Conservation (phyloP, 2,888 invertebrate genomes). For the Drepanosiphum platanoidis region DNA sequence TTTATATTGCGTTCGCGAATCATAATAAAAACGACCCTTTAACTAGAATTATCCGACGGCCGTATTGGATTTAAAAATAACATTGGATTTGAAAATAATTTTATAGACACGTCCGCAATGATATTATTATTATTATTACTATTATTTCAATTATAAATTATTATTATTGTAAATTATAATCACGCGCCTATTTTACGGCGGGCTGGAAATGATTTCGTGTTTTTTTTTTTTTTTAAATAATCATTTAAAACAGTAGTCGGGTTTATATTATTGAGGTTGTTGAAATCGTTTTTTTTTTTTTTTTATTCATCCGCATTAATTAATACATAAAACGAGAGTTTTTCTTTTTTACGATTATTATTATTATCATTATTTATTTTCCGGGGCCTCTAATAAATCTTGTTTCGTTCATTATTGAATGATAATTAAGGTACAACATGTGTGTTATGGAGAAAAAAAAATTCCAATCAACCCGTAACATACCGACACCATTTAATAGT, state of each 20-base stretch:
- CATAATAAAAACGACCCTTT: not conserved
- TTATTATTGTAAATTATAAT: too few relatives aligned
- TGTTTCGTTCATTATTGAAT: conserved; percentile 7
- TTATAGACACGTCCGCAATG: too few relatives aligned
- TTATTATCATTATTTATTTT: not conserved
- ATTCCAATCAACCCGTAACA: not conserved
- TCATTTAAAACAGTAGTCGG: not conserved
- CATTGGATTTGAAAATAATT: too few relatives aligned
- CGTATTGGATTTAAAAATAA: not conserved
- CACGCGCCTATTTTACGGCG: too few relatives aligned
- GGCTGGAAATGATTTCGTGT: too few relatives aligned
- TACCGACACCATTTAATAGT: not conserved
- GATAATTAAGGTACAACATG: not conserved
- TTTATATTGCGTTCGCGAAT: not conserved
- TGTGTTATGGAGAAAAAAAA: not conserved
- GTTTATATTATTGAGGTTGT: not conserved
- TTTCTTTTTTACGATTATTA: too few relatives aligned
- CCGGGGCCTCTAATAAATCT: not conserved
- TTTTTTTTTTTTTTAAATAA: too few relatives aligned
- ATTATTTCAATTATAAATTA: too few relatives aligned
- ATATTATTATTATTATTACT: too few relatives aligned
- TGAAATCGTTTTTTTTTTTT: not conserved
- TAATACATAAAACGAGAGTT: too few relatives aligned
- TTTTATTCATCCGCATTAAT: not conserved
- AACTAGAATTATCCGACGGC: not conserved